Percentiles rank a stretch among this genome's conserved stretches.
These are phyloP conservation scores for Montipora efflorescens DNA, from an alignment of 64 coral and sea anemone species.

Conservation along the genomic window DNA sequence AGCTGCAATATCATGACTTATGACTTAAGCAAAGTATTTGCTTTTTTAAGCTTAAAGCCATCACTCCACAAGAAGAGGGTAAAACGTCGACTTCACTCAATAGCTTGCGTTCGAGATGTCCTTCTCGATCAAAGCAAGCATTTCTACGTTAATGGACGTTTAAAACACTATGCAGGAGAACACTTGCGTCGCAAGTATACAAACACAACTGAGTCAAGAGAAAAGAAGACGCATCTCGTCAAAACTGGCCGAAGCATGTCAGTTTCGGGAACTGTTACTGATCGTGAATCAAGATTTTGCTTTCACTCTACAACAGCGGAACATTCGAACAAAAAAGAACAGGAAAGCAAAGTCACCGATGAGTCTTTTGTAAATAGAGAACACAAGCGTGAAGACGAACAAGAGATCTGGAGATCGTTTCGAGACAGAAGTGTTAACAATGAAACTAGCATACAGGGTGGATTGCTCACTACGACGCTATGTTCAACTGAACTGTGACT, in stretches of 20 bases:
- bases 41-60: neutral
- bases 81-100: neutral
- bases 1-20: neutral
- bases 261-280: neutral
- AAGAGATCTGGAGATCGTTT: neutral
- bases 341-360: neutral
- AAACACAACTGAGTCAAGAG: neutral
- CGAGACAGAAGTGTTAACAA: neutral
- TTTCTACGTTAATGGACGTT: neutral
- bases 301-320: too few species aligned
- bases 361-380: neutral
- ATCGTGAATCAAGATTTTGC: neutral
- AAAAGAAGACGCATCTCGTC: too few species aligned
- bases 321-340: neutral
- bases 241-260: neutral
- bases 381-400: neutral
- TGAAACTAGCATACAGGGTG: constrained; percentile 55
- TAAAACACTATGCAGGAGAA: neutral
- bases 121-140: neutral
- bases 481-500: constrained; percentile 76
- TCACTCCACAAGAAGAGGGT: neutral
- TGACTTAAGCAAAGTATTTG: neutral
- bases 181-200: neutral
- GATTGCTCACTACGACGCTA: constrained; percentile 62
- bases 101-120: neutral